Conservation (phyloP, 1,140 invertebrate genomes). For the Samia ricini region DNA sequence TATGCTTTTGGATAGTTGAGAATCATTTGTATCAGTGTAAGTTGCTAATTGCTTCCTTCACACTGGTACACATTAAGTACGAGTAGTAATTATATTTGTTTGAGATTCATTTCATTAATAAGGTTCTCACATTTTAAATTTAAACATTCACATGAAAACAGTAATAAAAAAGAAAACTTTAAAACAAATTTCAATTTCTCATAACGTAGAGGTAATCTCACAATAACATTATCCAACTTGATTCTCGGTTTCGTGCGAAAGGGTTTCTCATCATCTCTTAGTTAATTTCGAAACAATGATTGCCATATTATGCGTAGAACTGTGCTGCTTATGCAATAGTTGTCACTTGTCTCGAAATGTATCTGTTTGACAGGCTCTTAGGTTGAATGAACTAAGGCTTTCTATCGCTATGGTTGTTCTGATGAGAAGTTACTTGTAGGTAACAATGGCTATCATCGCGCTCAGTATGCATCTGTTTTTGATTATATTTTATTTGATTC, state of each 20-base stretch:
- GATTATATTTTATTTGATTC: not conserved
- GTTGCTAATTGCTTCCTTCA: not conserved
- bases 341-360: not conserved
- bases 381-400: constrained; percentile 1
- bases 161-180: constrained; percentile 8
- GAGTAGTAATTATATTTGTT: no score
- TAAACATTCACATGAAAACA: constrained; percentile 2
- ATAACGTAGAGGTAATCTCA: constrained; percentile 17
- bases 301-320: not conserved
- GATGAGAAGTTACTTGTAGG: not conserved
- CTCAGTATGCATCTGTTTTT: not conserved
- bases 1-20: no score
- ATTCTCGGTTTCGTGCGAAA: constrained; percentile 1
- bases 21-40: not conserved
- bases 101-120: not conserved
- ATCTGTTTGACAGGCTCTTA: not conserved
- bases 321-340: not conserved
- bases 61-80: no score
- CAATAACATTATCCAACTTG: constrained; percentile 5
- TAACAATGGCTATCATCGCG: not conserved
- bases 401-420: not conserved
- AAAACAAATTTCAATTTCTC: constrained; percentile 5
- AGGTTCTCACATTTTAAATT: not conserved
- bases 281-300: constrained; percentile 14
- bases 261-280: constrained; percentile 12